Conservation (phyloP, 1,140 invertebrate species). For the Pogonomyrmex barbatus region DNA sequence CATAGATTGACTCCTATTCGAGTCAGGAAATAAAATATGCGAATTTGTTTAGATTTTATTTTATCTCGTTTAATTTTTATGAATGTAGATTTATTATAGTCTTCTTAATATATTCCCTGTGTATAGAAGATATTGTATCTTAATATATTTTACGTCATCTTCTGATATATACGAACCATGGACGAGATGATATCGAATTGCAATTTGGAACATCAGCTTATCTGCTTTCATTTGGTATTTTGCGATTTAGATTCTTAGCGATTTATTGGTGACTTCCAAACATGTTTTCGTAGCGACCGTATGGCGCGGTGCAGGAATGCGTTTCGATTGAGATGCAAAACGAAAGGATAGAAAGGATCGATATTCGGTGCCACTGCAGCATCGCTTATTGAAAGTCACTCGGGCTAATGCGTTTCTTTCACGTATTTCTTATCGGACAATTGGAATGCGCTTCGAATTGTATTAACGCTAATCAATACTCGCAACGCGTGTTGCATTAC, state of each 20-base stretch:
- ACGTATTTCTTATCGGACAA: slow-evolving; percentile 30
- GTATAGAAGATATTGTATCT: not conserved
- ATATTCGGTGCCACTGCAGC: slow-evolving; percentile 10
- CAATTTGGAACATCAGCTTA: slow-evolving; percentile 7
- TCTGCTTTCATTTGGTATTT: slow-evolving; percentile 25
- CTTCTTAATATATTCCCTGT: too few relatives aligned
- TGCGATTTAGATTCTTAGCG: slow-evolving; percentile 36
- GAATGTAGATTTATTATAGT: not conserved
- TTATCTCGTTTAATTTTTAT: not conserved
- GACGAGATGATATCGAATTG: slow-evolving; percentile 11
- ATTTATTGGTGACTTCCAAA: slow-evolving; percentile 1
- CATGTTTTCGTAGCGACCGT: slow-evolving; percentile 17
- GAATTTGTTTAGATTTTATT: not conserved
- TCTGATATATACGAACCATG: not conserved
- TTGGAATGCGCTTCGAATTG: slow-evolving; percentile 21
- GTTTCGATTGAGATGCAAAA: slow-evolving; percentile 3
- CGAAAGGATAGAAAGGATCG: slow-evolving; percentile 25
- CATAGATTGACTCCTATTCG: not conserved
- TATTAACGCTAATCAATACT: slow-evolving; percentile 10
- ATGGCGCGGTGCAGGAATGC: not conserved
- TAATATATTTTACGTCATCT: not conserved
- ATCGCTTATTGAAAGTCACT: slow-evolving; percentile 64
- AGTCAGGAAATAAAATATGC: not conserved
- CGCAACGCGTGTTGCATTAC: slow-evolving; percentile 5
- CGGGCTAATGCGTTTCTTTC: slow-evolving; percentile 69